Evolutionary conservation across 2,888 invertebrate genomes (phyloP).

Genomic region (Eristalis tenax): DNA sequence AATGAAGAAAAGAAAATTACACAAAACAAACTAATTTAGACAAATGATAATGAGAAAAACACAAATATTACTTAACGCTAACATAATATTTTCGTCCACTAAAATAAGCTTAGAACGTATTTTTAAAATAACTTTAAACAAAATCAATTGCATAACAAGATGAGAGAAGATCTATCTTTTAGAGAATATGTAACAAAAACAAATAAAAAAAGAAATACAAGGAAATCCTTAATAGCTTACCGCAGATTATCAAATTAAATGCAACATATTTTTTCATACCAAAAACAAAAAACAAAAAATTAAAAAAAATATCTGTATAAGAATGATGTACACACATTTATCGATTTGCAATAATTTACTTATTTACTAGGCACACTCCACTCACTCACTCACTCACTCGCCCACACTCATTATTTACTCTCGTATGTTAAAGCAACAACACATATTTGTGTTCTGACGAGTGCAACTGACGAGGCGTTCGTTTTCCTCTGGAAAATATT

Average conservation of each 20-base stretch:
- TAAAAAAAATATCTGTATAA: conserved; percentile 23
- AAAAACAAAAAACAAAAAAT: conserved; percentile 28
- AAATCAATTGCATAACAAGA: conserved; percentile 35
- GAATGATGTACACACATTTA: conserved; percentile 25
- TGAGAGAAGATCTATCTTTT: conserved; percentile 44
- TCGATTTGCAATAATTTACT: conserved; percentile 50
- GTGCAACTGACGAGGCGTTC: conserved; percentile 43
- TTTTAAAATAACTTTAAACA: conserved; percentile 52
- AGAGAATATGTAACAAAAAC: conserved; percentile 41
- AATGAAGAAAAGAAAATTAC: conserved; percentile 28
- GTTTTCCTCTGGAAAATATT: conserved; percentile 42
- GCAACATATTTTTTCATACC: conserved; percentile 61
- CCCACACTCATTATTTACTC: conserved; percentile 45
- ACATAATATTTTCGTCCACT: conserved; percentile 72
- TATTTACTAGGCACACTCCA: conserved; percentile 50
- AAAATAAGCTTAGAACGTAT: conserved; percentile 71
- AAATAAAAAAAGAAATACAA: conserved; percentile 10
- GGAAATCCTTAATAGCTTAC: conserved; percentile 39
- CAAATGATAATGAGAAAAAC: conserved; percentile 35
- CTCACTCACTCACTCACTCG: neutral
- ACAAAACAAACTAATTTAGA: conserved; percentile 62
- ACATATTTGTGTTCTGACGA: conserved; percentile 53
- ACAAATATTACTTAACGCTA: conserved; percentile 66
- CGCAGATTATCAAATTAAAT: conserved; percentile 31
- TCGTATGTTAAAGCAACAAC: conserved; percentile 1